Percentiles rank a stretch among this genome's conserved stretches.
Evolutionary conservation across 2,888 invertebrate species (phyloP).

Genomic region (Prosopocoilus inquinatus): DNA sequence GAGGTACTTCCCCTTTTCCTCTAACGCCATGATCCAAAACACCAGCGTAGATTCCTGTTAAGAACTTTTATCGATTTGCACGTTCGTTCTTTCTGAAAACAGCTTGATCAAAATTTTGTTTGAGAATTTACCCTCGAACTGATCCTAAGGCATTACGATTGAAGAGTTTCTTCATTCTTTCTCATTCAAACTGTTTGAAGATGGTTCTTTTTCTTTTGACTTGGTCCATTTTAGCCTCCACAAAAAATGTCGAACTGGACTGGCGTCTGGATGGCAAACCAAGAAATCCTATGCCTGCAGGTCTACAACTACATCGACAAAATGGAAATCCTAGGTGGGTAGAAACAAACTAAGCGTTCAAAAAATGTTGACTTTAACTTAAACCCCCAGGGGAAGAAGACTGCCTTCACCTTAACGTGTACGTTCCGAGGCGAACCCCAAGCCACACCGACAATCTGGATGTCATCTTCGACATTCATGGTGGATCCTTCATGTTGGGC

Average conservation of each 20-base stretch:
- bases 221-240: slow-evolving; percentile 18
- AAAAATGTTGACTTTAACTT: too few relatives aligned
- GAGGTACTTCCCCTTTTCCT: slow-evolving; percentile 2
- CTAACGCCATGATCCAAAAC: background rate
- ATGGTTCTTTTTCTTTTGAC: too few relatives aligned
- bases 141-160: too few relatives aligned
- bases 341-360: background rate
- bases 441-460: slow-evolving; percentile 41
- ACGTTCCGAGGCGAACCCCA: slow-evolving; percentile 54
- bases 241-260: slow-evolving; percentile 22
- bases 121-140: too few relatives aligned
- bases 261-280: slow-evolving; percentile 25
- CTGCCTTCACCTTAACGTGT: slow-evolving; percentile 64
- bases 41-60: too few relatives aligned
- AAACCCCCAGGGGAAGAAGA: slow-evolving; percentile 59
- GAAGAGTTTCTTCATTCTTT: too few relatives aligned
- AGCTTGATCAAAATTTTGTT: too few relatives aligned
- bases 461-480: slow-evolving; percentile 52
- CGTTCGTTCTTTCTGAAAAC: too few relatives aligned
- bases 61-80: too few relatives aligned
- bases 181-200: too few relatives aligned
- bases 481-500: slow-evolving; percentile 52
- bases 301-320: background rate
- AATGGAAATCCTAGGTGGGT: background rate
- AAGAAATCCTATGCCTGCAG: slow-evolving; percentile 17